Percentiles rank a stretch among this genome's conserved stretches.
Evolutionary conservation across 2,797 vertebrate genomes (phyloP).

Genomic region (Champsocephalus esox): DNA sequence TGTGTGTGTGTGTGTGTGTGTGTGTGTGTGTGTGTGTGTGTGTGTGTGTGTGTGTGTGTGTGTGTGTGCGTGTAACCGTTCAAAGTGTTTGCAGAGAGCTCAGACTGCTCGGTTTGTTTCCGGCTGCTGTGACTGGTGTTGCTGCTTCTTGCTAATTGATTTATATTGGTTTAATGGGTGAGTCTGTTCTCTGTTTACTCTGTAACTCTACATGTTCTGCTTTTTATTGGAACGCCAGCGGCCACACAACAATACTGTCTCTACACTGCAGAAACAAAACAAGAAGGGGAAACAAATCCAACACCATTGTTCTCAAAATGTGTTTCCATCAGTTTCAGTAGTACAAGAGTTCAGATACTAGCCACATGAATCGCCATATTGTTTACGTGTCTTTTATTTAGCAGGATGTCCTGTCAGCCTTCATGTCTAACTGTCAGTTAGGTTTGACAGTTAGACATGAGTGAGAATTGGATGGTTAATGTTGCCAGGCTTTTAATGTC

Average conservation of each 20-base stretch:
- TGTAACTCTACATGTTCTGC: not conserved
- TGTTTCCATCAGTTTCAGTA: not conserved
- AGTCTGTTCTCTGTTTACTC: conserved; percentile 17
- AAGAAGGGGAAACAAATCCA: not conserved
- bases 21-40: too few relatives aligned
- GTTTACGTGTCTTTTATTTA: too few relatives aligned
- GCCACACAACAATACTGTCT: not conserved
- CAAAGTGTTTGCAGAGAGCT: conserved; percentile 52
- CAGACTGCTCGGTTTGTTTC: conserved; percentile 32
- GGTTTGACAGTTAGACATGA: too few relatives aligned
- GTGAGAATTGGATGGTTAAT: too few relatives aligned
- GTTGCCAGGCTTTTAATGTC: too few relatives aligned
- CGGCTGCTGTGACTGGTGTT: conserved; percentile 42
- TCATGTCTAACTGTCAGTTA: too few relatives aligned
- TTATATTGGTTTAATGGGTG: conserved; percentile 48
- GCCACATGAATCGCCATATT: too few relatives aligned
- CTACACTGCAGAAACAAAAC: conserved; percentile 2
- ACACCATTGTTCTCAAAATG: not conserved
- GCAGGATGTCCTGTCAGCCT: too few relatives aligned
- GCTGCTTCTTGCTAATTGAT: conserved; percentile 52
- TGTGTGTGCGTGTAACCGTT: conserved; percentile 1
- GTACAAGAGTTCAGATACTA: not conserved
- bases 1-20: too few relatives aligned
- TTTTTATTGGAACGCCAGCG: conserved; percentile 10
- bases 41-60: not conserved